phyloP scores from a whole-genome alignment of 2,888 invertebrate genomes.

The Sussaba pulchella region DNA sequence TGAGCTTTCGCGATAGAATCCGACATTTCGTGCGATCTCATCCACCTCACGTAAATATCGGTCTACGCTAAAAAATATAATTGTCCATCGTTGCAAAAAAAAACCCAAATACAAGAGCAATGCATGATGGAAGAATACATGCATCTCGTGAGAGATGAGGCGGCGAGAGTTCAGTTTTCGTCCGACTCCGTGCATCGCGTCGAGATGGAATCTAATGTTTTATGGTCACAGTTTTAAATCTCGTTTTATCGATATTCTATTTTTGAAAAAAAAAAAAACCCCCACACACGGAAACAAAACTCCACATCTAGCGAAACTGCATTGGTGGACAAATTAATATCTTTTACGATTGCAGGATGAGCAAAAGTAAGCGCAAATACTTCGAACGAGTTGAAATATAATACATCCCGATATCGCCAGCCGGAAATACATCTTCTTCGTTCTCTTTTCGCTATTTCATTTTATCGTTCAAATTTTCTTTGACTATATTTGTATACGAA shows the following conservation, averaged over 20 bases:
- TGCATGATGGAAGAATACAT: too few species aligned
- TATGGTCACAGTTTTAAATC: constrained; percentile 17
- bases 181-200: constrained; percentile 24
- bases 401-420: too few species aligned
- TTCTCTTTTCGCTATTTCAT: constrained; percentile 31
- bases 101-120: too few species aligned
- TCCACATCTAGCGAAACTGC: constrained; percentile 11
- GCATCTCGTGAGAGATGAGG: not conserved
- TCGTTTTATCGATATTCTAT: constrained; percentile 16
- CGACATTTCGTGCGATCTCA: constrained; percentile 48
- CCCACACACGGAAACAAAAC: constrained; percentile 33
- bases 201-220: constrained; percentile 11
- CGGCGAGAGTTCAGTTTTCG: constrained; percentile 31
- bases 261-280: too few species aligned
- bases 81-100: constrained; percentile 51
- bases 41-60: not conserved
- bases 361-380: constrained; percentile 21
- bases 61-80: constrained; percentile 47
- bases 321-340: constrained; percentile 54
- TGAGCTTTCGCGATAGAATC: constrained; percentile 61
- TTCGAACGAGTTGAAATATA: constrained; percentile 47
- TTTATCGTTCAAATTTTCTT: constrained; percentile 52
- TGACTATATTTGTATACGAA: constrained; percentile 51
- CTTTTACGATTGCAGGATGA: constrained; percentile 41
- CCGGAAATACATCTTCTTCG: constrained; percentile 2